Evolutionary conservation across 2,797 vertebrate species (phyloP), one percentile per base, ranked within the genome.

Genomic region (Alauda arvensis): DNA sequence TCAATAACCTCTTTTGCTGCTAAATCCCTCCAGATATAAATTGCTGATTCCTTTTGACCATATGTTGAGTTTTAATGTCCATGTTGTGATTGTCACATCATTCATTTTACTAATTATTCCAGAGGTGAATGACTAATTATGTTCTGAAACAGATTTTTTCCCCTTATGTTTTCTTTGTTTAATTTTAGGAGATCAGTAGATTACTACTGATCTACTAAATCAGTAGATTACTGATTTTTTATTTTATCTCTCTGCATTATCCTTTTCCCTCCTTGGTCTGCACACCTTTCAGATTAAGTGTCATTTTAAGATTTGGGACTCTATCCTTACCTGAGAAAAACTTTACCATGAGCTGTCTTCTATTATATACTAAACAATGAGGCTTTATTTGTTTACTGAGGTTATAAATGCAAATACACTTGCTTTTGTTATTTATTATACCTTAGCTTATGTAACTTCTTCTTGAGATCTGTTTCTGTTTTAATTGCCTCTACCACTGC

Each of bases 381-480:
- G 37, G 15, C 39, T 85, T 18, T 87, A 60, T 57, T 87, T 87
- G 42, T 88, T 86, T 90, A 63, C 63, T 70, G 53, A 60, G 8
- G 31, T 55, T 93, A 15, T 66, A 85, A 63, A 49, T 63, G 25
- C 37, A 59, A 52, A 66, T 81, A n/a, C 5, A 10, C 8, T 83
- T 76, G 45, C 16, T 86, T 91, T 76, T 89, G 18, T 85, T 78
- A 62, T 91, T 86, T 89, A 29, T 80, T 24, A 14, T 77, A 72
- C 67, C 62, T 67, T 77, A 71, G 31, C 45, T 80, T 61, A 49
- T 78, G 17, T 57, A 85, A 60, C 71, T 76, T 78, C 57, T 78
- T 83, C 37, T 37, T 37, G 18, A 26, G 26, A 37, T 24, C 37
- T 37, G 9, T 67, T 88, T 74, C 59, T 78, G n/a, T 75, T 71